Evolutionary conservation across 2,113 vertebrate species (phyloP).

Genomic region (Pseudonaja textilis): DNA sequence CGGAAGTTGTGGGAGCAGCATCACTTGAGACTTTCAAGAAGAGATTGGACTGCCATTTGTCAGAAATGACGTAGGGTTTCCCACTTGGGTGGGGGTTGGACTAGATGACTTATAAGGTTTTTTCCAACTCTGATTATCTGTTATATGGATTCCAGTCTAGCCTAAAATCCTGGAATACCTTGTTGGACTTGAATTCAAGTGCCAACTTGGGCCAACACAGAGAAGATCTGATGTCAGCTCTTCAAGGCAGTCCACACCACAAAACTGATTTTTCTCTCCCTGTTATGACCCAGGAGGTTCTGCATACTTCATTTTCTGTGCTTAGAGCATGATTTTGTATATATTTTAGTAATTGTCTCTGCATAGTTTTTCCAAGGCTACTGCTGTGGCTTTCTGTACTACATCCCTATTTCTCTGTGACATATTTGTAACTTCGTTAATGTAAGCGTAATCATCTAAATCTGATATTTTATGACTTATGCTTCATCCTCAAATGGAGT

Average conservation of each 20-base stretch:
- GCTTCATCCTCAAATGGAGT: background rate
- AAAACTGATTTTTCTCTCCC: background rate
- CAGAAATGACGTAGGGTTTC: too few species aligned
- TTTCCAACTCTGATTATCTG: too few species aligned
- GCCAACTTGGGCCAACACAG: background rate
- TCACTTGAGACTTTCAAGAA: too few species aligned
- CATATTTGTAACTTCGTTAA: background rate
- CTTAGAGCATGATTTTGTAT: background rate
- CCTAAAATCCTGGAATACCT: background rate
- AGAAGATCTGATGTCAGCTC: background rate
- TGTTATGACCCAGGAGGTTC: background rate
- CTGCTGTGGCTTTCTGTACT: background rate
- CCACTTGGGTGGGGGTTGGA: too few species aligned
- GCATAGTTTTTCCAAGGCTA: background rate
- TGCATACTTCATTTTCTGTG: background rate
- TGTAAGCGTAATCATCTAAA: background rate
- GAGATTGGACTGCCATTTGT: too few species aligned
- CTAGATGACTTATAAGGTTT: too few species aligned
- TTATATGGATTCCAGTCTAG: background rate
- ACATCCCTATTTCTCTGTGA: background rate
- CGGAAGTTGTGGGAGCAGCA: too few species aligned
- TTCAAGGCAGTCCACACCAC: background rate
- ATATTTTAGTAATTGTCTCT: background rate
- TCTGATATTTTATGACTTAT: background rate
- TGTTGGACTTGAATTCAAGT: background rate